Conservation (phyloP, 2,113 vertebrate species). For the Talpa occidentalis region DNA sequence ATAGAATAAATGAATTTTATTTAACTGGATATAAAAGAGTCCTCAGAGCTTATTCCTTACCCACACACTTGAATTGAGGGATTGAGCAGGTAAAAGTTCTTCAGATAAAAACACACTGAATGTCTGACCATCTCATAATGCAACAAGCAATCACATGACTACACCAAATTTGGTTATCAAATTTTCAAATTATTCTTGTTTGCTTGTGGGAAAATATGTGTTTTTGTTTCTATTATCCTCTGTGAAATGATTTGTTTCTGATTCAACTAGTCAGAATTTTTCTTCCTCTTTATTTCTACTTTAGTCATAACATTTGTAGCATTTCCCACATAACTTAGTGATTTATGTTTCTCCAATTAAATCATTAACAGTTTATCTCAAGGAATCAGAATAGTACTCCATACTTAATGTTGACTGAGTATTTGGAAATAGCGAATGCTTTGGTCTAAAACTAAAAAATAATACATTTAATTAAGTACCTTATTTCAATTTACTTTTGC, state of each 20-base stretch:
- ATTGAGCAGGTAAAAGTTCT: background rate
- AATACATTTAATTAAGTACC: background rate
- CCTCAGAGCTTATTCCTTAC: background rate
- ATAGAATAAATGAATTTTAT: background rate
- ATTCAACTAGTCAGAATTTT: slow-evolving; percentile 3
- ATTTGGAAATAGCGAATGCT: background rate
- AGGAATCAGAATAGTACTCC: background rate
- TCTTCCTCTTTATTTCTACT: background rate
- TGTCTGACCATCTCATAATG: background rate
- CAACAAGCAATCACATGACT: background rate
- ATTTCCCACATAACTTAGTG: background rate
- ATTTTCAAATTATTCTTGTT: background rate
- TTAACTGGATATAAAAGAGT: background rate
- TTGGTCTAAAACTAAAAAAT: background rate
- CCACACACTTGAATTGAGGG: background rate
- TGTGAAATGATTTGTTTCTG: background rate
- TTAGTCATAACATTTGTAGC: background rate
- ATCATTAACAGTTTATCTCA: background rate
- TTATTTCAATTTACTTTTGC: background rate
- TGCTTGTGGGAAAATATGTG: background rate
- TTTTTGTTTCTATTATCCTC: background rate
- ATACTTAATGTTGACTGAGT: background rate
- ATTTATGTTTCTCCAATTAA: background rate
- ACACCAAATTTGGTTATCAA: background rate
- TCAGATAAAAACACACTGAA: no score